Evolutionary conservation across 2,113 vertebrate species (phyloP).

Genomic region (Notarius quadriscutis): DNA sequence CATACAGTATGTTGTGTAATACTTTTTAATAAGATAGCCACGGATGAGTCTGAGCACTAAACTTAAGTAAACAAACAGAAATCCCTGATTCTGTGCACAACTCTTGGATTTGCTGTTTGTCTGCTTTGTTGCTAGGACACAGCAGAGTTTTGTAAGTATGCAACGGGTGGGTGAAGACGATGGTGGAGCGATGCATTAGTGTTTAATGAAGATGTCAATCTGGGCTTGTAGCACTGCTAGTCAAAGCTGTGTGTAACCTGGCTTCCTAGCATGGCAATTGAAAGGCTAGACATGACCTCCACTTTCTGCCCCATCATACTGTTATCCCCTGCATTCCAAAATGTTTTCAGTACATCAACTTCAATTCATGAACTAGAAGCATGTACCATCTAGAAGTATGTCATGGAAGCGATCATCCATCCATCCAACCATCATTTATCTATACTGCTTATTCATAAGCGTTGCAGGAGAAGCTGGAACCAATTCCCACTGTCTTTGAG

Average conservation of each 20-base stretch:
- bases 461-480: no score
- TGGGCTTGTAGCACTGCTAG: constrained; percentile 39
- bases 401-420: neutral
- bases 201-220: constrained; percentile 54
- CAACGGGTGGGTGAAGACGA: neutral
- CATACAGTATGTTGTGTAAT: neutral
- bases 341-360: neutral
- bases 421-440: no score
- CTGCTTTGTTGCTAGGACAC: constrained; percentile 43
- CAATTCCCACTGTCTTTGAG: no score
- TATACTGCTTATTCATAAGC: no score
- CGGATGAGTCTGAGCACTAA: neutral
- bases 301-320: neutral
- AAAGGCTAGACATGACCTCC: neutral
- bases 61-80: constrained; percentile 22
- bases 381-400: neutral
- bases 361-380: neutral
- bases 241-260: constrained; percentile 13
- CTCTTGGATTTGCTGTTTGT: neutral
- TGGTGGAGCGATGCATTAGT: constrained; percentile 36
- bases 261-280: neutral
- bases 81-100: neutral
- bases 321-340: neutral
- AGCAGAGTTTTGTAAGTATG: constrained; percentile 3
- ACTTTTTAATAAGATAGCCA: neutral